Base-by-base conservation (phyloP, 2,888 invertebrate species). In the Coelinius sp. region DNA sequence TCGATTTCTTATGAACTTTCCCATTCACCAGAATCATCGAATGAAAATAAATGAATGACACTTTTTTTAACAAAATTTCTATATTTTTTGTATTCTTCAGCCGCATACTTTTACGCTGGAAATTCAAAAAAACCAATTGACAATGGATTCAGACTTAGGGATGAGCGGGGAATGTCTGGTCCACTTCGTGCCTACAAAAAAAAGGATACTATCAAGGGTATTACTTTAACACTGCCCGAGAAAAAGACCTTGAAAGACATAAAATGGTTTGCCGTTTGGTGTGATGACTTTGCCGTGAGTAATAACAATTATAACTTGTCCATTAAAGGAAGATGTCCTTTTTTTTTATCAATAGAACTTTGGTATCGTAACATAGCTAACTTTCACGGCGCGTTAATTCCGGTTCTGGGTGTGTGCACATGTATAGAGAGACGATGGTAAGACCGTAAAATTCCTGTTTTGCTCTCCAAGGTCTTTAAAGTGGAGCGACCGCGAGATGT, bases 181-280 rank as follows among this genome's bases (percentile, higher is more conserved):
- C 92, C 95, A n/a, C 90, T 97, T 84, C 92, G 92, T 78, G 91
- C 92, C 79, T 97, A 97, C 89, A 90, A 93, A 77, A 94, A 94
- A 80, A 94, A 95, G 88, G 92, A 93, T 83, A 90, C 97, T 81
- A 95, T 96, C 66, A 94, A 95, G 88, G 92, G 94, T 83, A 90
- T 97, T 81, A 95, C 96, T 67, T 88, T 97, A 59, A 93, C 96
- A 12, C 89, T 97, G 78, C 97, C 97, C 0, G 96, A 96, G 80
- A 95, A 96, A 59, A 94, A 94, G 86, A 94, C 94, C 31, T 89
- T 97, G 73, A 91, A 91, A 81, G 95, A 94, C 88, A 91, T 96
- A 85, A 92, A 92, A 85, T 97, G 97, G 94, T 93, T 97, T 88
- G 93, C 95, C 10, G 93, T 97, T 41, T 97, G 96, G 95, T 97